phyloP scores from a whole-genome alignment of 2,888 invertebrate genomes.

The Hecatera dysodea region DNA sequence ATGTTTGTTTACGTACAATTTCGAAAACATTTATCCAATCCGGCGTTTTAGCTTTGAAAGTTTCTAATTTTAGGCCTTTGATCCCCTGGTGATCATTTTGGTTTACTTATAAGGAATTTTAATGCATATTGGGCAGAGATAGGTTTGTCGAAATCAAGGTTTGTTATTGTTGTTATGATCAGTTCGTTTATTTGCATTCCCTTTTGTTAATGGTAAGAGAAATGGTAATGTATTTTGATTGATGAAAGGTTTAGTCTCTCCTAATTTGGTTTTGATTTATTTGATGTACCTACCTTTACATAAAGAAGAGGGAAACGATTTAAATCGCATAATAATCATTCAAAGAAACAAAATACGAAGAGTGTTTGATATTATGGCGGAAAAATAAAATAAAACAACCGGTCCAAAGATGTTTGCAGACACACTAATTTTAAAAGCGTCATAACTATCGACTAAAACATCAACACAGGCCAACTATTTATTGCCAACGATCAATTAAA shows the following conservation, averaged over 20 bases:
- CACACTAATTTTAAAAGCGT: slow-evolving; percentile 24
- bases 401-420: not conserved
- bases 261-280: not conserved
- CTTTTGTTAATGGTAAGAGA: slow-evolving; percentile 2
- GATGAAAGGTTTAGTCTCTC: not conserved
- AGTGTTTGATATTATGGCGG: not conserved
- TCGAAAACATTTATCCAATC: slow-evolving; percentile 80
- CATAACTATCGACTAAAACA: slow-evolving; percentile 44
- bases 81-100: slow-evolving; percentile 74
- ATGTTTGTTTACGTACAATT: slow-evolving; percentile 82
- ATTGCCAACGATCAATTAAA: slow-evolving; percentile 57
- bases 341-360: not conserved
- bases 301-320: not conserved
- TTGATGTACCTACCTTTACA: not conserved
- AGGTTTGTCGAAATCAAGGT: slow-evolving; percentile 53
- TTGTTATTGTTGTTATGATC: slow-evolving; percentile 50
- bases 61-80: slow-evolving; percentile 83
- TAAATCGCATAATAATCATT: not conserved
- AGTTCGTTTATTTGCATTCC: slow-evolving; percentile 21
- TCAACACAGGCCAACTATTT: slow-evolving; percentile 50
- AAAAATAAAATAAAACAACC: not conserved
- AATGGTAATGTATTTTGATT: slow-evolving; percentile 6
- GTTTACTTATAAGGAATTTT: slow-evolving; percentile 75
- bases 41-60: slow-evolving; percentile 75
- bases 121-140: slow-evolving; percentile 64